These are phyloP conservation scores for Eublepharis macularius DNA, from an alignment of 2,113 vertebrate species.

Conservation along the genomic window DNA sequence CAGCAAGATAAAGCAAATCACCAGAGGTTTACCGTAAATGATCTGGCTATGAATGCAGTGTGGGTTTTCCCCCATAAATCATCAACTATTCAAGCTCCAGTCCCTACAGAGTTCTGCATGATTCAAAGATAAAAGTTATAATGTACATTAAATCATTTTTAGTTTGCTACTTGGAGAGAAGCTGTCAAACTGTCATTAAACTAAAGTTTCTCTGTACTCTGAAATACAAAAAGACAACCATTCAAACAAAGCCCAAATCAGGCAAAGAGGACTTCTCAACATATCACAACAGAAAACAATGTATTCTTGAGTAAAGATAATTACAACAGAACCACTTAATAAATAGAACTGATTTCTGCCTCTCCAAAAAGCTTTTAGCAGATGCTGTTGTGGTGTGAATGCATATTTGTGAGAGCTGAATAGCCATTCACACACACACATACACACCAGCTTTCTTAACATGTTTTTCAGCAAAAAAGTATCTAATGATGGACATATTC, in stretches of 20 bases:
- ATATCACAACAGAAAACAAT: neutral
- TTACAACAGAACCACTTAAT: constrained; percentile 27
- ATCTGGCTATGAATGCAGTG: constrained; percentile 18
- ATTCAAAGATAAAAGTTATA: constrained; percentile 63
- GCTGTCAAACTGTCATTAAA: constrained; percentile 65
- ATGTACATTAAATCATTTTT: constrained; percentile 68
- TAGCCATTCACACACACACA: neutral
- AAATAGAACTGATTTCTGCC: constrained; percentile 13
- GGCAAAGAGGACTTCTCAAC: constrained; percentile 34
- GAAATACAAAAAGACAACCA: constrained; percentile 52
- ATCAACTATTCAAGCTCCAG: constrained; percentile 48
- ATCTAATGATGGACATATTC: neutral
- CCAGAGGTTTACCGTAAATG: constrained; percentile 34
- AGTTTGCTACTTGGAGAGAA: constrained; percentile 64
- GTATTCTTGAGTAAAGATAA: constrained; percentile 3
- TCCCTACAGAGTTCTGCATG: constrained; percentile 48
- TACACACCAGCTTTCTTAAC: neutral
- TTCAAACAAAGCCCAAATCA: constrained; percentile 43
- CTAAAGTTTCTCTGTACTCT: constrained; percentile 47
- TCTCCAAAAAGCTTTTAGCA: constrained; percentile 33
- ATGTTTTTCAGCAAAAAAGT: constrained; percentile 13
- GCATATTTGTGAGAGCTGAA: neutral
- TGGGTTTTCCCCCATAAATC: constrained; percentile 37
- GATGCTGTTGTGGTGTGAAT: neutral
- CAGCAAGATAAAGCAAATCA: constrained; percentile 30